Evolutionary conservation across 1,140 invertebrate genomes (phyloP).

Genomic region (Protaetia brevitarsis): DNA sequence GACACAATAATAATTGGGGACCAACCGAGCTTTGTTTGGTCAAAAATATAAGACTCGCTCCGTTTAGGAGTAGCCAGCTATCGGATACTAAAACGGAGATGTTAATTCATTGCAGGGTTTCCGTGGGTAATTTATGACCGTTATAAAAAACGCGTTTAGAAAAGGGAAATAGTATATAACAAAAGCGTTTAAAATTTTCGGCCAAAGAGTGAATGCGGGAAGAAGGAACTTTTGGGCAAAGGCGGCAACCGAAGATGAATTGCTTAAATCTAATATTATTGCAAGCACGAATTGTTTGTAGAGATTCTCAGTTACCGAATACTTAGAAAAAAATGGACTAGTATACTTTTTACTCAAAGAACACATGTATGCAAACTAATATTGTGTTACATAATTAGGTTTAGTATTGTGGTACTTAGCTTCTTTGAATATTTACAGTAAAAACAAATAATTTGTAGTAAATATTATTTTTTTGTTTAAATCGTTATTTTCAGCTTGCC

Average conservation of each 20-base stretch:
- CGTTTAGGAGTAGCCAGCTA: neutral
- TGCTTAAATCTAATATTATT: too few relatives aligned
- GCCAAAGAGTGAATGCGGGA: neutral
- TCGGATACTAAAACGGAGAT: neutral
- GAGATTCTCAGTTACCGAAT: too few relatives aligned
- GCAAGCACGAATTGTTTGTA: too few relatives aligned
- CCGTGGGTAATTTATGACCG: neutral
- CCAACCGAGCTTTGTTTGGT: neutral
- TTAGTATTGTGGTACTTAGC: too few relatives aligned
- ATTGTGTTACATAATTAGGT: too few relatives aligned
- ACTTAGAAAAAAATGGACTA: too few relatives aligned
- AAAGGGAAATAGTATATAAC: neutral
- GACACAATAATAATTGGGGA: conserved; percentile 4
- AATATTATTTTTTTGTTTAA: too few relatives aligned
- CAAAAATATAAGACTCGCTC: neutral
- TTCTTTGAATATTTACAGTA: too few relatives aligned
- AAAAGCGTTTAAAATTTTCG: neutral
- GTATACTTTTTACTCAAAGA: too few relatives aligned
- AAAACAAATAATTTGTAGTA: too few relatives aligned
- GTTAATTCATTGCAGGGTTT: neutral
- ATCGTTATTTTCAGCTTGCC: too few relatives aligned
- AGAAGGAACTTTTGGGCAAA: neutral
- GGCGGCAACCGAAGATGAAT: neutral
- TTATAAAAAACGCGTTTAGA: neutral
- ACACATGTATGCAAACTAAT: too few relatives aligned